These are phyloP conservation scores for Antheraea mylitta DNA, from an alignment of 1,140 invertebrate genomes.

Conservation along the genomic window DNA sequence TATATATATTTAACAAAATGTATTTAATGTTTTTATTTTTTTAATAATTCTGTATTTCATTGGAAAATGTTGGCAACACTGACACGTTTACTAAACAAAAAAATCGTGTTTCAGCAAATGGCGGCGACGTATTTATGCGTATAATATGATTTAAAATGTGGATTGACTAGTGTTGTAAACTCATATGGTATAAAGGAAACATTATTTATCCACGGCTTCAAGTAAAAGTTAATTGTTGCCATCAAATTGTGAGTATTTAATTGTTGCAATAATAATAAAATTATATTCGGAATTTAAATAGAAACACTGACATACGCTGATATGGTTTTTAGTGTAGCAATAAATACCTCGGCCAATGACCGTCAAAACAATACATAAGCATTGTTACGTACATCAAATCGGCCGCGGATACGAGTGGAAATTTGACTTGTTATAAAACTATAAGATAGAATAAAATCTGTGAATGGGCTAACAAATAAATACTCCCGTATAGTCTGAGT, in stretches of 20 bases:
- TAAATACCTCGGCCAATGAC: slow-evolving; percentile 26
- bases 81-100: background rate
- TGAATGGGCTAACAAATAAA: background rate
- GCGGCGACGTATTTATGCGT: background rate
- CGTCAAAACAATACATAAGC: background rate
- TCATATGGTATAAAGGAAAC: background rate
- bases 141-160: background rate
- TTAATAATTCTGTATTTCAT: background rate
- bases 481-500: no score
- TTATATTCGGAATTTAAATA: slow-evolving; percentile 43
- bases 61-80: background rate
- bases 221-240: slow-evolving; percentile 47
- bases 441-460: background rate
- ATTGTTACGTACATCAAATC: background rate
- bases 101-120: slow-evolving; percentile 2
- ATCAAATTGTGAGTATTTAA: slow-evolving; percentile 53
- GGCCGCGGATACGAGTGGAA: no score
- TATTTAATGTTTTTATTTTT: no score
- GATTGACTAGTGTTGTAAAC: background rate
- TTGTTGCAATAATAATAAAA: slow-evolving; percentile 69
- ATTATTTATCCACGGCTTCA: background rate
- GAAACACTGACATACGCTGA: slow-evolving; percentile 48
- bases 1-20: no score
- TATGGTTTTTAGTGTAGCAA: slow-evolving; percentile 50
- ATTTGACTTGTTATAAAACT: background rate